phyloP scores from a whole-genome alignment of 2,888 invertebrate genomes.

The Andrena flavipes region DNA sequence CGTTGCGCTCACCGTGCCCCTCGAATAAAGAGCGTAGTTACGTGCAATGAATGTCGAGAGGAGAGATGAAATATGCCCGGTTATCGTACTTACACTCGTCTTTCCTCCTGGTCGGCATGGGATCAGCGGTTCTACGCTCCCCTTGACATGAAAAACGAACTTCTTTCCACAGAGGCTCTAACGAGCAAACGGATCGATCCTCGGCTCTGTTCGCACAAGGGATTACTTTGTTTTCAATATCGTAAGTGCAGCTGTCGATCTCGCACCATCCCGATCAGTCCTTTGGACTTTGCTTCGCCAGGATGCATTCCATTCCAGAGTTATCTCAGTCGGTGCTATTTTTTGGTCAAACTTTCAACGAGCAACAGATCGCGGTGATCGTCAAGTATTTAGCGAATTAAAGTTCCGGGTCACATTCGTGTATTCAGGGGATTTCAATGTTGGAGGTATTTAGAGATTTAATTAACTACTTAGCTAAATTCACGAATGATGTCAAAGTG shows the following conservation, averaged over 20 bases:
- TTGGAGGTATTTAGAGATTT: background rate
- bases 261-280: constrained; percentile 22
- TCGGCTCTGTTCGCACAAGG: background rate
- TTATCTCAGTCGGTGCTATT: background rate
- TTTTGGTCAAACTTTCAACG: background rate
- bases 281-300: background rate
- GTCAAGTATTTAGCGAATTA: background rate
- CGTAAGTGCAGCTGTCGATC: constrained; percentile 25
- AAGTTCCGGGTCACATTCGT: background rate
- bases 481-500: too few species aligned
- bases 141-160: constrained; percentile 44
- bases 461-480: too few species aligned
- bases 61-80: constrained; percentile 64
- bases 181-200: constrained; percentile 43
- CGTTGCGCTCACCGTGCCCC: constrained; percentile 53
- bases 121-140: constrained; percentile 9
- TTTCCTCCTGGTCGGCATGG: constrained; percentile 17
- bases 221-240: constrained; percentile 43
- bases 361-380: background rate
- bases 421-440: background rate
- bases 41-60: constrained; percentile 68
- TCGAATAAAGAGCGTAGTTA: constrained; percentile 67
- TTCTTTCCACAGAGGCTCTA: constrained; percentile 15
- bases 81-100: constrained; percentile 60
- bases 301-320: background rate